Base-by-base conservation (phyloP, 2,113 vertebrate species). In the Anser brachyrhynchus region DNA sequence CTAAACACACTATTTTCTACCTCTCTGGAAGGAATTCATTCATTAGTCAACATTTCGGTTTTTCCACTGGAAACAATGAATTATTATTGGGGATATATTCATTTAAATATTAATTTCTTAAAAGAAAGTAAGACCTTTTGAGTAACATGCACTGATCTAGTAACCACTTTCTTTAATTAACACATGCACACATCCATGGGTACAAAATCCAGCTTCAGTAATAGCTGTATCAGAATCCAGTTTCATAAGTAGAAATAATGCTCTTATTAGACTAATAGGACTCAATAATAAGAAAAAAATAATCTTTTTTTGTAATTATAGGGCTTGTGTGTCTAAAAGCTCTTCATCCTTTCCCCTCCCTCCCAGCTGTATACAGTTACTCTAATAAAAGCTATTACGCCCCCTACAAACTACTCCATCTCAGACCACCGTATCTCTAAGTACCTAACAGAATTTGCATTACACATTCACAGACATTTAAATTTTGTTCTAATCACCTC, bases 341-440 rank as follows among this genome's bases (percentile, higher is more conserved):
- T 81, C 69, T 84, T 72, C 69, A 52, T 16, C 25, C 43, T n/a
- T 79, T 88, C 49, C 19, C 31, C 28, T 91, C 73, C 31, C 11
- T 90, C 72, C 67, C 90, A 76, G 71, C 3, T 91, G 58, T 28
- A 82, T 33, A 84, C 25, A 35, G 39, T 85, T 73, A 85, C 71
- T 91, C 33, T 66, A 76, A 49, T 79, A 85, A 92, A 91, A 93
- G 58, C 74, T 83, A 88, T 39, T 83, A 92, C 10, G 93, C 33
- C 29, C 58, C 39, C 71, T 79, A 76, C 44, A 82, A 95, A 88
- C 67, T 84, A 82, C 35, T 81, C 11, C 28, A 51, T 57, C 49
- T 91, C 69, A 82, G 49, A 72, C n/a, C 57, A 76, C 43, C 3
- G 1, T 57, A 71, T 71, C 49, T 71, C 35, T 72, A 72, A 52